Base-by-base conservation (phyloP, 2,113 vertebrate genomes). In the Sula dactylatra region DNA sequence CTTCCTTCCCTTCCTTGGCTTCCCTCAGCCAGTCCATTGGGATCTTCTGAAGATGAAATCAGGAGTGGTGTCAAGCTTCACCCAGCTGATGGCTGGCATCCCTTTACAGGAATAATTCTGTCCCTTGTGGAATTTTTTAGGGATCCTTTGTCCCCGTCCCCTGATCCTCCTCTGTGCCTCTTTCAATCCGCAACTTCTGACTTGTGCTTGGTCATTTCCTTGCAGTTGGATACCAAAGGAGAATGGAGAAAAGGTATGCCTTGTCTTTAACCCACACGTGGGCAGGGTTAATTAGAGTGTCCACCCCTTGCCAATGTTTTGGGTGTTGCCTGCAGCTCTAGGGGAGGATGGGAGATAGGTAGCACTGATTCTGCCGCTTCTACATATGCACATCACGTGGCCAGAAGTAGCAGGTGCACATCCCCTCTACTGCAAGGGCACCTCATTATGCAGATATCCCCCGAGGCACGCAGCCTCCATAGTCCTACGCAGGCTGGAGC, bases 381-480 rank as follows among this genome's bases (percentile, higher is more conserved):
- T 65, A 50, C 74, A 36, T 71, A 70, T 44, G 49, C 59, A 71
- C 42, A 21, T 90, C 88, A 86, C 2, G 6, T 73, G 80, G n/a
- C 29, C 65, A 21, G 8, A 42, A 71, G 86, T 24, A 94, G 88
- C 79, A 95, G 93, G 82, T 95, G 90, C 79, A 90, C 18, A 59
- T 93, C 59, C 55, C 29, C 59, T 96, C 29, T 69, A 16, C 69
- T 73, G 76, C 74, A 71, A 83, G 86, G 92, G 31, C 67, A 90
- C 38, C 64, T 96, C 90, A 90, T 96, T 93, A 93, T 93, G 59
- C 59, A 70, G 69, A 81, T 82, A 86, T 73, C 50, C 90, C 93
- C 59, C 0, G 4, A 90, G 93, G 92, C 87, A 94, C 3, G 4
- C 70, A 91, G 87, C 54, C 49, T 96, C 84, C 82, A 88, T 47